These are phyloP conservation scores for Pyrgus malvae DNA, from an alignment of 2,888 invertebrate genomes.

Conservation along the genomic window DNA sequence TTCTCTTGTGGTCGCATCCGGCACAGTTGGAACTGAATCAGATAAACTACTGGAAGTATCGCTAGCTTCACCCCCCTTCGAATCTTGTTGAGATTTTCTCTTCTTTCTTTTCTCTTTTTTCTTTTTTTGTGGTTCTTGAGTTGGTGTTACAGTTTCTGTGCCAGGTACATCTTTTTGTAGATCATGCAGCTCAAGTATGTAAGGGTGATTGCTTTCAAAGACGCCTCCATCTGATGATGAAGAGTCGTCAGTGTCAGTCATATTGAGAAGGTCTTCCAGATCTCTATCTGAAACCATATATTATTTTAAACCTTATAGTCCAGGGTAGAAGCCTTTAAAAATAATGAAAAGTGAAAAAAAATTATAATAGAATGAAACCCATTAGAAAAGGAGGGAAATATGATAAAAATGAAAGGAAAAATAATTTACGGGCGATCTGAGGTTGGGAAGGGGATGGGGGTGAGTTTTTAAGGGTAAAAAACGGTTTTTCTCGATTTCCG, in stretches of 20 bases:
- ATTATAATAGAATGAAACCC: slow-evolving; percentile 10
- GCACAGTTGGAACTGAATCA: slow-evolving; percentile 35
- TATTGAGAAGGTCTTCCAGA: slow-evolving; percentile 39
- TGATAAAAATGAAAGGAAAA: too few species aligned
- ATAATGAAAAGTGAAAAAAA: too few species aligned
- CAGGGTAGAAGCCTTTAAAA: too few species aligned
- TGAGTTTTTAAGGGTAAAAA: too few species aligned
- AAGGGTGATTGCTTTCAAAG: slow-evolving; percentile 40
- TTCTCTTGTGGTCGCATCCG: slow-evolving; percentile 45
- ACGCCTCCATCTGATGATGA: slow-evolving; percentile 40
- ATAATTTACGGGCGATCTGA: too few species aligned
- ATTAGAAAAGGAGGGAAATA: too few species aligned
- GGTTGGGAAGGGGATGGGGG: too few species aligned
- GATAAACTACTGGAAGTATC: slow-evolving; percentile 43
- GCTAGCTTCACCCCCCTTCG: slow-evolving; percentile 36
- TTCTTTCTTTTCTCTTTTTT: slow-evolving; percentile 41
- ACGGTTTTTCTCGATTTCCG: too few species aligned
- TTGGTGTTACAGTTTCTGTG: slow-evolving; percentile 25
- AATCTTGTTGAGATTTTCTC: slow-evolving; percentile 44
- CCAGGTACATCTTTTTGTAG: slow-evolving; percentile 45
- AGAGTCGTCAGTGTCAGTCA: slow-evolving; percentile 43
- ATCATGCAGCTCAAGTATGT: slow-evolving; percentile 55
- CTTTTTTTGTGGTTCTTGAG: slow-evolving; percentile 33
- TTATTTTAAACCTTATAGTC: too few species aligned
- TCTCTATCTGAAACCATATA: slow-evolving; percentile 36